phyloP scores from a whole-genome alignment of 2,888 invertebrate genomes.

The Choreutis nemorana region DNA sequence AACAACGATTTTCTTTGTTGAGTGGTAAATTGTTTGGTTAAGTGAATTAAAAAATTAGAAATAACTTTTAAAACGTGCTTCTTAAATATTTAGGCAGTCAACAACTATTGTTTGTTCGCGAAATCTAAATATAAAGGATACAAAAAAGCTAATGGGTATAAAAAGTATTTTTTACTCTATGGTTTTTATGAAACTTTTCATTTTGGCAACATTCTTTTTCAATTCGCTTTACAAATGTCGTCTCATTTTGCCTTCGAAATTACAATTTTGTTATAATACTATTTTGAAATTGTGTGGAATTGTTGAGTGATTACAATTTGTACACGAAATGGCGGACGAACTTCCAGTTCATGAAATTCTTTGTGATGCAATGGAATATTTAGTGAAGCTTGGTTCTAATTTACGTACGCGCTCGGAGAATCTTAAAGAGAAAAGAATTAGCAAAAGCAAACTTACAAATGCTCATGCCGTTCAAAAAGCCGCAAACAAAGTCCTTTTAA shows the following conservation, averaged over 20 bases:
- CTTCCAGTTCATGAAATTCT: constrained; percentile 43
- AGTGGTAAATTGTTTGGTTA: too few relatives aligned
- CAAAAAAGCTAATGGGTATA: too few relatives aligned
- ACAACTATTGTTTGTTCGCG: too few relatives aligned
- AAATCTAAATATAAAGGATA: too few relatives aligned
- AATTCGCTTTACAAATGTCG: too few relatives aligned
- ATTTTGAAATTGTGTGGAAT: constrained; percentile 5
- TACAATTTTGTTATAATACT: constrained; percentile 1
- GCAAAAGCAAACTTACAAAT: constrained; percentile 39
- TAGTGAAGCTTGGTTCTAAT: constrained; percentile 51
- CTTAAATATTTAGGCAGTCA: too few relatives aligned
- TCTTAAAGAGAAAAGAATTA: constrained; percentile 40
- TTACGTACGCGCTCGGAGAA: constrained; percentile 42
- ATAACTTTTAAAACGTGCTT: too few relatives aligned
- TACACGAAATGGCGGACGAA: constrained; percentile 41
- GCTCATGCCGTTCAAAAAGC: constrained; percentile 47
- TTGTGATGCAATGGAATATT: constrained; percentile 51
- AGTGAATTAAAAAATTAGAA: too few relatives aligned
- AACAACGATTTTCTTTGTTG: too few relatives aligned
- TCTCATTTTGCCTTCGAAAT: too few relatives aligned
- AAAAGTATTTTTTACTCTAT: constrained; percentile 35
- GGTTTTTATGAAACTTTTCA: constrained; percentile 31
- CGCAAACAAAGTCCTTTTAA: constrained; percentile 44
- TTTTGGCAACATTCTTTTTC: constrained; percentile 11
- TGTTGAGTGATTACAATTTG: constrained; percentile 1